Evolutionary conservation across 2,113 vertebrate species (phyloP), one percentile per base, ranked within the genome.

Genomic region (Austrofundulus limnaeus): DNA sequence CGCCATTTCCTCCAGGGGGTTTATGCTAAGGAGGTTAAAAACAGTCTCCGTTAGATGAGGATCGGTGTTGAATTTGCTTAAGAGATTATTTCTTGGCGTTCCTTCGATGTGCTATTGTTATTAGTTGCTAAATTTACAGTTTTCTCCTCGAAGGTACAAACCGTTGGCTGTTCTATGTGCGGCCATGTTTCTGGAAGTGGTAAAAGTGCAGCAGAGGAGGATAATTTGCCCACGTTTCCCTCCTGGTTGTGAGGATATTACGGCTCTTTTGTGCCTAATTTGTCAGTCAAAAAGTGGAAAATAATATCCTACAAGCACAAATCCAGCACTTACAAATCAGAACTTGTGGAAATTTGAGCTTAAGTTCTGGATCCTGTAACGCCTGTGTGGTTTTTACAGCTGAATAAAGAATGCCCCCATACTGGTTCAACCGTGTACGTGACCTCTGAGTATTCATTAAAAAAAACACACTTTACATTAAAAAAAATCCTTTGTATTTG

Each of bases 21-120:
- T 83, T 60, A 59, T 67, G 83, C 82, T 91, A 90, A 92, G 87
- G 88, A 91, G 88, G 89, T 91, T 92, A 90, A 88, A 86, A 83
- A 85, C n/a, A 88, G 75, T 77, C 82, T 85, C 84, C 69, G 65
- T 70, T 83, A 77, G 83, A 91, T 84, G 89, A 90, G 87, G 87
- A 90, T 89, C 83, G 87, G 87, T 86, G 90, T 83, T 82, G 83
- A 81, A 84, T 88, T 90, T 79, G 80, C 83, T 84, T 78, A 37
- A 43, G 82, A 86, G 82, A 88, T 88, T 86, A 87, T 89, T 89
- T 81, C 85, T 78, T 73, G 85, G 87, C 81, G 79, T 92, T 91
- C 71, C 76, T 57, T 72, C 71, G 60, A 72, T 83, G 89, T 64
- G 63, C 63, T 88, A 86, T 82, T 90, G 82, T 8, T 10, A 34